A percentile compares a stretch with the other conserved stretches of the same genome.
phyloP scores from a whole-genome alignment of 2,797 vertebrate genomes.

The Fratercula arctica region DNA sequence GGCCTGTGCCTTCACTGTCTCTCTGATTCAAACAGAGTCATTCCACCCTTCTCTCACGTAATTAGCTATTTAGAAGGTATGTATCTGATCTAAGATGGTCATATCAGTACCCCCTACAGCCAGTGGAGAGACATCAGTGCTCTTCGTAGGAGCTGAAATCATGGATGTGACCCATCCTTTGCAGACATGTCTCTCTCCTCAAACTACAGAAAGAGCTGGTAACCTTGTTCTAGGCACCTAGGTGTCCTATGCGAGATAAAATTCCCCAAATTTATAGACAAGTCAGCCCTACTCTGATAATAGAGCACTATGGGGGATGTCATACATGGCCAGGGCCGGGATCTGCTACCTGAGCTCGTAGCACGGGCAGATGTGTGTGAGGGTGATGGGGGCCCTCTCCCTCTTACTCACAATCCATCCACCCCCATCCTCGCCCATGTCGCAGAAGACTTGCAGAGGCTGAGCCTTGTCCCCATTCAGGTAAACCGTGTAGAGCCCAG shows the following conservation, averaged over 20 bases:
- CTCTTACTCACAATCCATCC: conserved; percentile 93
- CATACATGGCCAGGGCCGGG: not conserved
- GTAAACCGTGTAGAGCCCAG: conserved; percentile 90
- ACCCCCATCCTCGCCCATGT: conserved; percentile 92
- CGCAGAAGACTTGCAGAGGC: conserved; percentile 90
- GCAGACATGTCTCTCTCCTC: not conserved
- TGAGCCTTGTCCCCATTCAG: conserved; percentile 86
- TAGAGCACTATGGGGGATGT: not conserved
- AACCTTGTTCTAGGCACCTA: not conserved
- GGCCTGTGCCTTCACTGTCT: not conserved
- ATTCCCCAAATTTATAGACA: not conserved
- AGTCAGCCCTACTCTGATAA: not conserved
- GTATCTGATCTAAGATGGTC: not conserved
- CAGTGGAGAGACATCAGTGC: not conserved
- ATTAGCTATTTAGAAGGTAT: not conserved
- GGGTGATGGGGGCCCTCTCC: accelerated
- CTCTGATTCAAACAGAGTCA: not conserved
- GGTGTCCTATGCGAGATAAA: not conserved
- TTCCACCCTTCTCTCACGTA: not conserved
- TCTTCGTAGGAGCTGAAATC: not conserved
- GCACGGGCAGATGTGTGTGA: not conserved
- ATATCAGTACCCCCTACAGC: not conserved
- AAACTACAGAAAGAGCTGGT: not conserved
- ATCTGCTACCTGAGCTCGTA: not conserved
- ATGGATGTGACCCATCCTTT: not conserved